These are phyloP conservation scores for Ceraclea dissimilis DNA, from an alignment of 2,888 invertebrate species.

Conservation along the genomic window DNA sequence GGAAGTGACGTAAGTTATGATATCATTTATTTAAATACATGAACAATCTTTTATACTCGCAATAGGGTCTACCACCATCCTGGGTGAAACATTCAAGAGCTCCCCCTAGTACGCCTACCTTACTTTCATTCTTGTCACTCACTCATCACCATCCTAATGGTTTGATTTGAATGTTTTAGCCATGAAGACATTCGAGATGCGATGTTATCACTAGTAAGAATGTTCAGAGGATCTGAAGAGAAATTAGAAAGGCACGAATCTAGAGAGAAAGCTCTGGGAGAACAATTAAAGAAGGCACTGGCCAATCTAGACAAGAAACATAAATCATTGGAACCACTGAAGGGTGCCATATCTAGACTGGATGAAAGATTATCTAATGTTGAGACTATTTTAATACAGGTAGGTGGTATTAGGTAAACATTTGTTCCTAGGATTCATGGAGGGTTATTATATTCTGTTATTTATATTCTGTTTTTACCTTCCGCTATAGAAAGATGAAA, in stretches of 20 bases:
- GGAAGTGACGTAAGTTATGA: slow-evolving; percentile 20
- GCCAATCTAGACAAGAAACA: slow-evolving; percentile 64
- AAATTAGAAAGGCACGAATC: slow-evolving; percentile 80
- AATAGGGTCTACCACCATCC: too few species aligned
- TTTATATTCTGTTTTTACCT: not conserved
- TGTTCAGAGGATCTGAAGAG: slow-evolving; percentile 70
- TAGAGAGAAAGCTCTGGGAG: slow-evolving; percentile 70
- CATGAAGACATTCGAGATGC: slow-evolving; percentile 70
- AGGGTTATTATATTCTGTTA: not conserved
- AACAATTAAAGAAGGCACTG: slow-evolving; percentile 69
- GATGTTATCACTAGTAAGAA: slow-evolving; percentile 70
- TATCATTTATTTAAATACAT: slow-evolving; percentile 1
- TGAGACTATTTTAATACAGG: slow-evolving; percentile 67
- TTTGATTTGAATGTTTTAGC: too few species aligned
- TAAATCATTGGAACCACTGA: slow-evolving; percentile 59
- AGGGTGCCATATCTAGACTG: slow-evolving; percentile 59
- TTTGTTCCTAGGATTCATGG: too few species aligned
- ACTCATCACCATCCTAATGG: too few species aligned
- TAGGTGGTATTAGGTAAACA: slow-evolving; percentile 31
- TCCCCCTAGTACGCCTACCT: too few species aligned
- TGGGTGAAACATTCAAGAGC: too few species aligned
- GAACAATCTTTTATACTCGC: too few species aligned
- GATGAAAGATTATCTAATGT: slow-evolving; percentile 71
- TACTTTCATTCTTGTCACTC: too few species aligned
- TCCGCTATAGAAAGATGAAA: slow-evolving; percentile 51